Evolutionary conservation across 35 echinoderm and acorn worm species (phyloP), one percentile per base, ranked within the genome.

Genomic region (Anneissia japonica): DNA sequence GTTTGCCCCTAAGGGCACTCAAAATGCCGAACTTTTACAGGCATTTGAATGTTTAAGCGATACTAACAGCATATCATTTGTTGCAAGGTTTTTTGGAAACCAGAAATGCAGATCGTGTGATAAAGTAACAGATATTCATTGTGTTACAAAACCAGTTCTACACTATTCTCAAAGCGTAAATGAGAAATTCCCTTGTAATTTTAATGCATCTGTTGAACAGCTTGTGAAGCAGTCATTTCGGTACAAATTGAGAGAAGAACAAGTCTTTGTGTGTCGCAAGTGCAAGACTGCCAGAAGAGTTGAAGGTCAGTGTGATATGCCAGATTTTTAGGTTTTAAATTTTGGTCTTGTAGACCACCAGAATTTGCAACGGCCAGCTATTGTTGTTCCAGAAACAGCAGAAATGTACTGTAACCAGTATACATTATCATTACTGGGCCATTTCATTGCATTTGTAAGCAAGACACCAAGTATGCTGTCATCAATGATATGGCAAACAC

Each of bases 11-110:
- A 84, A 84, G 31, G 83, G 83, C 37, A 56, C 46, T 14, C 35
- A 72, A 0, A 16, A 84, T 32, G 83, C 83, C 34, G 83, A 84
- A 72, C 73, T 74, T 37, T 30, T 84, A 26, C 30, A 38, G 37
- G 83, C 16, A 13, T 64, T 64, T 64, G 6, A 64, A 64, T 64
- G 51, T 64, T 64, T 64, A 19, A n/a, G n/a, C n/a, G n/a, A n/a
- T n/a, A n/a, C n/a, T n/a, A 23, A 64, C 51, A 64, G 1, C 11
- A 64, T 2, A 16, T n/a, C n/a, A n/a, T 43, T 43, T 43, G 4
- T 43, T 4, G 14, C 40, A 4, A 43, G 4, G 4, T 43, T 43
- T 43, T 6, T 4, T 43, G 40, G 40, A 4, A 43, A 43, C 51
- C 40, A 43, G 26, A 64, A 64, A 23, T 64, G 51, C n/a, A n/a